Conservation (phyloP, 2,888 invertebrate genomes). For the Pollenia angustigena region DNA sequence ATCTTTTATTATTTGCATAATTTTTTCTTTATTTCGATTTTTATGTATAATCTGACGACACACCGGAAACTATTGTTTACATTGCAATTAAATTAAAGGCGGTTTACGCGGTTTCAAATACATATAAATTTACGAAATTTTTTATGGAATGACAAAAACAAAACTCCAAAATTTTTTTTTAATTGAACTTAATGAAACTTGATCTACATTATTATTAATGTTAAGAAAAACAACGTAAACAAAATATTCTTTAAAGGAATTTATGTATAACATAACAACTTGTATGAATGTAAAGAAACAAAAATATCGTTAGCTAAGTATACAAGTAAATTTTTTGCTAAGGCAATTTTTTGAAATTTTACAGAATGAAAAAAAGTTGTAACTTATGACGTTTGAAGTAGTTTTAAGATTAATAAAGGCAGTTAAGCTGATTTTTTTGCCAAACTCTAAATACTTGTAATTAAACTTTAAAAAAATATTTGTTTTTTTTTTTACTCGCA, state of each 20-base stretch:
- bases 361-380: no score
- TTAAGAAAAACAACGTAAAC: constrained; percentile 46
- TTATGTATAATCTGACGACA: not conserved
- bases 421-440: no score
- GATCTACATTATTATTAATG: constrained; percentile 33
- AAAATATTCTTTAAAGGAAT: constrained; percentile 55
- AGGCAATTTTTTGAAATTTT: no score
- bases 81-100: constrained; percentile 19
- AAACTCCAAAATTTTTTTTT: not conserved
- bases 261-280: constrained; percentile 47
- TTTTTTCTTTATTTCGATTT: no score
- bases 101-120: not conserved
- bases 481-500: no score
- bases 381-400: no score
- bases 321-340: no score
- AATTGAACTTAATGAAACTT: constrained; percentile 50
- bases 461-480: no score
- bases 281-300: constrained; percentile 34
- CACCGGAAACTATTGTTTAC: constrained; percentile 31
- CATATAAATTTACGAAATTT: not conserved
- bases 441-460: no score
- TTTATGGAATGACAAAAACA: not conserved
- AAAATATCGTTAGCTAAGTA: not conserved
- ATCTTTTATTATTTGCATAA: no score
- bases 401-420: no score